A percentile compares a stretch with the other conserved stretches of the same genome.
Conservation (phyloP, 2,113 vertebrate genomes). For the Cynocephalus volans region DNA sequence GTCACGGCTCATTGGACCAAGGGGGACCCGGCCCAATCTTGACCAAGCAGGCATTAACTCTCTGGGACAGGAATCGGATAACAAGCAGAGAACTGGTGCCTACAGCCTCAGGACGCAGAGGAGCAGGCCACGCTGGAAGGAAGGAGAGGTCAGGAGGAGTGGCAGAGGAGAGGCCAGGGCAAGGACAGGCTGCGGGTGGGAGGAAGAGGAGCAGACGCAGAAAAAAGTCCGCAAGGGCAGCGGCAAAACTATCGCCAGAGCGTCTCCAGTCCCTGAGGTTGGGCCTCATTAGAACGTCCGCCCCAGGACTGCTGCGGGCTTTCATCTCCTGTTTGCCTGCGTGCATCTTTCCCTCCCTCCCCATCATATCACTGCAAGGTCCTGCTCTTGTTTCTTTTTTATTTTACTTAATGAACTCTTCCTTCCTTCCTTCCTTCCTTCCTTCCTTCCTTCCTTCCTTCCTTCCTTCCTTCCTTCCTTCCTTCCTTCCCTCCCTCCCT, state of each 20-base stretch:
- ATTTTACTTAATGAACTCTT: not conserved
- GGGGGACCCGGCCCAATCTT: not conserved
- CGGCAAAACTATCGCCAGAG: not conserved
- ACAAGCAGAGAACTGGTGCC: not conserved
- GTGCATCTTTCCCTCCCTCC: not conserved
- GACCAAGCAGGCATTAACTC: too few species aligned
- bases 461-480: not conserved
- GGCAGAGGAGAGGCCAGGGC: not conserved
- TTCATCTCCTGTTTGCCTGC: not conserved
- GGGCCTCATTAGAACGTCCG: accelerated
- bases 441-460: not conserved
- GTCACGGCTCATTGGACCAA: not conserved
- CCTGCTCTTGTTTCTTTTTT: not conserved
- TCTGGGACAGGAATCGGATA: not conserved
- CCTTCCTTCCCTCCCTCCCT: not conserved
- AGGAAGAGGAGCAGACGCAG: not conserved
- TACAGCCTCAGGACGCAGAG: not conserved
- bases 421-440: too few species aligned
- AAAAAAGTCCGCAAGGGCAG: not conserved
- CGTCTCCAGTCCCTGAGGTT: not conserved
- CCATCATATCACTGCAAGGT: not conserved
- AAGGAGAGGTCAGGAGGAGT: too few species aligned
- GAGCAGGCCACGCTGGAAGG: not conserved
- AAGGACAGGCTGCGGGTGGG: not conserved
- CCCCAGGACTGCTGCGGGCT: too few species aligned